These are phyloP conservation scores for Odobenus rosmarus DNA, from an alignment of 2,113 vertebrate species.

Conservation along the genomic window DNA sequence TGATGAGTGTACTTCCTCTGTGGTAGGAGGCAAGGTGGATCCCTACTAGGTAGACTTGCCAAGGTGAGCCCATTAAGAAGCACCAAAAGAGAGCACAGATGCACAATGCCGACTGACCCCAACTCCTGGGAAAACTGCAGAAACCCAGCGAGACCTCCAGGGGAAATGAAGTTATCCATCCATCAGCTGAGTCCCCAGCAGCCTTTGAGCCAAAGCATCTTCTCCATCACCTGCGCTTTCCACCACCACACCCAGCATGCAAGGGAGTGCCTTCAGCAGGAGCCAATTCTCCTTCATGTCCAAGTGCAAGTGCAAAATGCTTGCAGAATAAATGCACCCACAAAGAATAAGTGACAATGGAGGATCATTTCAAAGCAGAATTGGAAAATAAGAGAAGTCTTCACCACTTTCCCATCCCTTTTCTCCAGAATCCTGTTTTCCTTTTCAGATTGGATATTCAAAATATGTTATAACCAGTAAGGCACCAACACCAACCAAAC, in stretches of 20 bases:
- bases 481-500: not conserved
- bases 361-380: not conserved
- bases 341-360: not conserved
- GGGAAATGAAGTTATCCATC: not conserved
- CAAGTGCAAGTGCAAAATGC: not conserved
- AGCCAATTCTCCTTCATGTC: not conserved
- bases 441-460: not conserved
- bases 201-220: not conserved
- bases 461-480: not conserved
- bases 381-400: not conserved
- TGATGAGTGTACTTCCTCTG: not conserved
- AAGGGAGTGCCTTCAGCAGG: not conserved
- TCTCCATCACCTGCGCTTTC: not conserved
- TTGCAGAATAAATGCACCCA: not conserved
- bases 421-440: not conserved
- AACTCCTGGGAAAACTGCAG: not conserved
- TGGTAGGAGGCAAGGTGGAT: not conserved
- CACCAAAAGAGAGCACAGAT: not conserved
- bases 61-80: not conserved
- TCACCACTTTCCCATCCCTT: not conserved
- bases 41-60: not conserved
- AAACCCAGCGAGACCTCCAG: not conserved
- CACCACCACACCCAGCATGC: fast-evolving
- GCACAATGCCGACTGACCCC: not conserved
- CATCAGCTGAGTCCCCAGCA: not conserved